Evolutionary conservation across 2,888 invertebrate species (phyloP).

Genomic region (Listrodromus nycthemerus): DNA sequence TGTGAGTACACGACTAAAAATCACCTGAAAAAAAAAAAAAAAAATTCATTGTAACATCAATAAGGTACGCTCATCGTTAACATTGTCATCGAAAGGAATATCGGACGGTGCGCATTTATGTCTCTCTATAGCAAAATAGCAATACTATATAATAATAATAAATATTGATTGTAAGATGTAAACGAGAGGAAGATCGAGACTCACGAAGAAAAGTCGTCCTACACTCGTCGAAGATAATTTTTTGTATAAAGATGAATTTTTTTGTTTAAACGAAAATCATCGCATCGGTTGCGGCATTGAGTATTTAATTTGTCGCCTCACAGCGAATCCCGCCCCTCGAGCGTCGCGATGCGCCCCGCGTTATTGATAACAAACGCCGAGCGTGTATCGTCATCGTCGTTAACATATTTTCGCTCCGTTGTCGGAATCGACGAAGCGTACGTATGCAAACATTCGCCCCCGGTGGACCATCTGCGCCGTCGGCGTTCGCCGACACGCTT

Average conservation of each 20-base stretch:
- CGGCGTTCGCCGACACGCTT: constrained; percentile 28
- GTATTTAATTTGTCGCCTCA: constrained; percentile 1
- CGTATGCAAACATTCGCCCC: constrained; percentile 64
- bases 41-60: background rate
- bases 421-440: constrained; percentile 58
- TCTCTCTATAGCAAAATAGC: background rate
- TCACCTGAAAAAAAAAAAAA: constrained; percentile 20
- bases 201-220: background rate
- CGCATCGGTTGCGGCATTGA: background rate
- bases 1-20: constrained; percentile 50
- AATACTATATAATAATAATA: constrained; percentile 28
- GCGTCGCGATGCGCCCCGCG: background rate
- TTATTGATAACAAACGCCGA: constrained; percentile 23
- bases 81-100: constrained; percentile 1
- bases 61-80: constrained; percentile 1
- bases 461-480: constrained; percentile 52
- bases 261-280: constrained; percentile 20
- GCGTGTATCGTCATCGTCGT: background rate
- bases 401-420: constrained; percentile 32
- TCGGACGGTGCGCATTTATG: background rate
- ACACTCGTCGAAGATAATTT: constrained; percentile 43
- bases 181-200: constrained; percentile 4
- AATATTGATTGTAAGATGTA: constrained; percentile 38
- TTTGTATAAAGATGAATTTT: constrained; percentile 62
- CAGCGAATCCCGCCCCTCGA: constrained; percentile 14